Evolutionary conservation across 2,113 vertebrate genomes (phyloP).

Genomic region (Indicator maculatus): DNA sequence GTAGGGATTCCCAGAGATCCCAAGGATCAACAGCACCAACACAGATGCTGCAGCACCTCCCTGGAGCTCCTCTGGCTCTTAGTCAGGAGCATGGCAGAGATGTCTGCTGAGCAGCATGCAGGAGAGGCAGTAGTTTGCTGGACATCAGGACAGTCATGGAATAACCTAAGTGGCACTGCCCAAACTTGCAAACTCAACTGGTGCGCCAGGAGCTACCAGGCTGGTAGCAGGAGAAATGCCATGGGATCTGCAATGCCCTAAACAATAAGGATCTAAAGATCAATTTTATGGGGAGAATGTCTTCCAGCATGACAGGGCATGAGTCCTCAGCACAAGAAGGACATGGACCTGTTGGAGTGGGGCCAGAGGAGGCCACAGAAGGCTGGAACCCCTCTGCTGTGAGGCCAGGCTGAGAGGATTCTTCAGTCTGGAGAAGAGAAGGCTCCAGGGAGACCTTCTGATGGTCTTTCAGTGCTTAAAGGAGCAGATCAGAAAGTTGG

Average conservation of each 20-base stretch:
- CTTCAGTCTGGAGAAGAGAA: too few species aligned
- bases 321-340: neutral
- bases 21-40: neutral
- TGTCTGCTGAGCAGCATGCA: neutral
- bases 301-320: neutral
- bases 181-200: neutral
- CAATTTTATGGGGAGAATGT: neutral
- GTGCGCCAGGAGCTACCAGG: neutral
- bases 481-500: too few species aligned
- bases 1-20: neutral
- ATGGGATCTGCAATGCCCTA: neutral
- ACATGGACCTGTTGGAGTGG: too few species aligned
- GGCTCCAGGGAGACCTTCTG: too few species aligned
- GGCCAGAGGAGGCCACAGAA: too few species aligned
- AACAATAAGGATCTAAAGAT: neutral
- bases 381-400: too few species aligned
- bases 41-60: neutral
- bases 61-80: neutral
- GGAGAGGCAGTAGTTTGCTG: neutral
- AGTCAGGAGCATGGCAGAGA: neutral
- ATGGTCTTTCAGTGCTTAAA: too few species aligned
- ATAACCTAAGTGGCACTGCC: neutral
- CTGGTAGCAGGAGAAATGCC: neutral
- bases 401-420: too few species aligned
- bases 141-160: neutral